Evolutionary conservation across 1,140 invertebrate genomes (phyloP).

Genomic region (Drosophila pallidifrons): DNA sequence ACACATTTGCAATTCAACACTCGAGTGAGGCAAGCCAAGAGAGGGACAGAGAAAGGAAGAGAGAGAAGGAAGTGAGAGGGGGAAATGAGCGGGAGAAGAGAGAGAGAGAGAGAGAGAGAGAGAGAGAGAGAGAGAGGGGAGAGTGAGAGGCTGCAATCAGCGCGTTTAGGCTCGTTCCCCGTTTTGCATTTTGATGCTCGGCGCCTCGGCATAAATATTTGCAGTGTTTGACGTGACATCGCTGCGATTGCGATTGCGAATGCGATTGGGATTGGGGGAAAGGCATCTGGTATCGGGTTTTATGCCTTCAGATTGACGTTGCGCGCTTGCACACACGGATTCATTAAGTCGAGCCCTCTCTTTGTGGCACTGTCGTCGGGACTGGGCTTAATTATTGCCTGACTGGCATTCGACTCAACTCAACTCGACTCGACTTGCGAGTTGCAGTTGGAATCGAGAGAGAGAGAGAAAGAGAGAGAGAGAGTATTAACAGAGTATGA

Average conservation of each 20-base stretch:
- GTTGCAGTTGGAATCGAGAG: conserved; percentile 12
- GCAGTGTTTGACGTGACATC: conserved; percentile 76
- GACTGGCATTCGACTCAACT: conserved; percentile 45
- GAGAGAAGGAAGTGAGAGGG: conserved; percentile 5
- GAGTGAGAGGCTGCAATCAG: conserved; percentile 29
- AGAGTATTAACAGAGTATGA: conserved; percentile 75
- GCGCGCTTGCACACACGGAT: conserved; percentile 49
- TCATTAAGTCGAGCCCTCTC: conserved; percentile 73
- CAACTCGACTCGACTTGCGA: not conserved
- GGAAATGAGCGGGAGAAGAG: not conserved
- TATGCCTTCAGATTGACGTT: conserved; percentile 40
- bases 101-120: not conserved
- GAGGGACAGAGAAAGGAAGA: not conserved
- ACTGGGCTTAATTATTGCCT: conserved; percentile 71
- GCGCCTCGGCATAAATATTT: conserved; percentile 73
- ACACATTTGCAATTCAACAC: conserved; percentile 83
- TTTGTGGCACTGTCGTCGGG: not conserved
- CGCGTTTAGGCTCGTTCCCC: conserved; percentile 45
- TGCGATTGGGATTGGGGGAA: too few species aligned
- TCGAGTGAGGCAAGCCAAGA: conserved; percentile 43
- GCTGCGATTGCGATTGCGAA: conserved; percentile 3
- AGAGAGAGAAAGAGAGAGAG: not conserved
- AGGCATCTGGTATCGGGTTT: conserved; percentile 33
- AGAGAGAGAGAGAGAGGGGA: not conserved
- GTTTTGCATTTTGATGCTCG: conserved; percentile 52